phyloP scores from a whole-genome alignment of 2,113 vertebrate species.

The Oryzias woworae region DNA sequence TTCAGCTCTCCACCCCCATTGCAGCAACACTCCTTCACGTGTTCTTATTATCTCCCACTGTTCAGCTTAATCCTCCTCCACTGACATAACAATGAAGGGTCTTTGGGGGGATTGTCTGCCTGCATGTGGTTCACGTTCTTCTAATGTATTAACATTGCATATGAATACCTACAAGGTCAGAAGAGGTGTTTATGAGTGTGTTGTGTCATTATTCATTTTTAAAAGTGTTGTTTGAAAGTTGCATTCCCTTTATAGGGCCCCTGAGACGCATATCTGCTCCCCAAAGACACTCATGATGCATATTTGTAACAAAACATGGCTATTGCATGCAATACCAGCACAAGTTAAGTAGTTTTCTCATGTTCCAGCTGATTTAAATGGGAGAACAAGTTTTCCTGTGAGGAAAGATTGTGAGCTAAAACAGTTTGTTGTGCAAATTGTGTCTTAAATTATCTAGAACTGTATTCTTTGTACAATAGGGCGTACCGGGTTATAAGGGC shows the following conservation, averaged over 20 bases:
- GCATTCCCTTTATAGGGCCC: conserved; percentile 35
- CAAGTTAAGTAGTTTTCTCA: conserved; percentile 19
- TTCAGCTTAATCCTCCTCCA: conserved; percentile 38
- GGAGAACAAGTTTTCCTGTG: no score
- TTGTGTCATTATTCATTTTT: conserved; percentile 71
- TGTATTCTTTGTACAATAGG: no score
- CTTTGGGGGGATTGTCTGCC: conserved; percentile 65
- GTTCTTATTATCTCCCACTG: conserved; percentile 42
- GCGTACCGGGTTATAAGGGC: no score
- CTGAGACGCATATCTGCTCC: conserved; percentile 51
- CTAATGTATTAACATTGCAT: conserved; percentile 39
- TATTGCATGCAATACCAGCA: conserved; percentile 28
- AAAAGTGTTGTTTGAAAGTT: conserved; percentile 68
- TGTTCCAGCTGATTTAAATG: conserved; percentile 8
- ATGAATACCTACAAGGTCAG: conserved; percentile 68
- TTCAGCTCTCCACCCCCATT: conserved; percentile 4
- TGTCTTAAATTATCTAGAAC: no score
- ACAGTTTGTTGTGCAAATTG: no score
- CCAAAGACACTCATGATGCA: conserved; percentile 58
- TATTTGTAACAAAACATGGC: conserved; percentile 26
- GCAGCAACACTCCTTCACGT: conserved; percentile 28
- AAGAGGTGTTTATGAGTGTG: conserved; percentile 59
- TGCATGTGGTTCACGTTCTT: conserved; percentile 42
- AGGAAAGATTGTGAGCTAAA: no score
- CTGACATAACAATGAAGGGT: conserved; percentile 48